A percentile compares a stretch with the other conserved stretches of the same genome.
Conservation (phyloP, 2,113 vertebrate genomes). For the Osmerus eperlanus region DNA sequence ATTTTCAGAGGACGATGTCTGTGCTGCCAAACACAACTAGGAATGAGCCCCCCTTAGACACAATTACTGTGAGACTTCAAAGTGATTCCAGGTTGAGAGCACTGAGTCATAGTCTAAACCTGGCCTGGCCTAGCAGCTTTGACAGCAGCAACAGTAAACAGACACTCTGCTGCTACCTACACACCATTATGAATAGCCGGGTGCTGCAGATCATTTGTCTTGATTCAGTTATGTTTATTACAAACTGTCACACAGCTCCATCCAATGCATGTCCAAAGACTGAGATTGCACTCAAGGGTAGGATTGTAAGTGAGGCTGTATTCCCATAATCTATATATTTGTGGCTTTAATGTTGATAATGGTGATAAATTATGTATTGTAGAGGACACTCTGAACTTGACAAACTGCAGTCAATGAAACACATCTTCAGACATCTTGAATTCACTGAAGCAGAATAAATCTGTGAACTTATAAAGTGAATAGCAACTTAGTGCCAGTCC, state of each 20-base stretch:
- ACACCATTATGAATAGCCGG: no score
- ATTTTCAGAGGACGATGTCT: conserved; percentile 31
- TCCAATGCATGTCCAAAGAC: background rate
- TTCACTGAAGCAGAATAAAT: background rate
- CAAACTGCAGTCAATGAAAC: background rate
- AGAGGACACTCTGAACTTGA: background rate
- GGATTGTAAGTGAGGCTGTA: background rate
- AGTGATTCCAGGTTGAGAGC: conserved; percentile 29
- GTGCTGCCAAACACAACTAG: conserved; percentile 27
- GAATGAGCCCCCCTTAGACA: conserved; percentile 48
- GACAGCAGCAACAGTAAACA: conserved; percentile 12
- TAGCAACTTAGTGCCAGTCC: background rate
- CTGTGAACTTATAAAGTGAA: background rate
- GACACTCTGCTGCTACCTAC: background rate
- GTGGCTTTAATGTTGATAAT: no score
- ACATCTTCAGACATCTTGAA: background rate
- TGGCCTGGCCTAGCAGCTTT: conserved; percentile 1
- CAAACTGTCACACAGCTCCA: background rate
- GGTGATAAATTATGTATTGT: background rate
- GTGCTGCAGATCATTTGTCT: no score
- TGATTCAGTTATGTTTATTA: no score
- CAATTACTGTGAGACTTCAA: conserved; percentile 58
- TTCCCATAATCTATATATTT: background rate
- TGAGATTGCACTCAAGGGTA: background rate
- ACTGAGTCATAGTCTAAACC: conserved; percentile 40